Conservation (phyloP, 2,797 vertebrate genomes). For the Hippopotamyrus pictus region DNA sequence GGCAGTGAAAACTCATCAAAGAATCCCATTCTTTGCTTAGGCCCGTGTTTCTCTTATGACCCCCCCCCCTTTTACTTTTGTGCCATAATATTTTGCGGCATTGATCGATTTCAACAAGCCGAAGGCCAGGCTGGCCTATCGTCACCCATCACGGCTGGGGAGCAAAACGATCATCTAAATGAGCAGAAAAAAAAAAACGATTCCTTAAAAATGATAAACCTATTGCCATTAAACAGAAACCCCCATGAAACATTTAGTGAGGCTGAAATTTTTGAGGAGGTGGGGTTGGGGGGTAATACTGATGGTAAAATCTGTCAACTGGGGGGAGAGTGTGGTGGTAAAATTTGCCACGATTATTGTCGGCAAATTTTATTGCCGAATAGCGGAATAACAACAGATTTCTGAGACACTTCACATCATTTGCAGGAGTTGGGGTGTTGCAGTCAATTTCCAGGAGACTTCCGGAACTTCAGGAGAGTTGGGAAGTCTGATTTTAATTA, state of each 20-base stretch:
- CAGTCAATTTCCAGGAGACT: background rate
- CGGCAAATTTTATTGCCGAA: background rate
- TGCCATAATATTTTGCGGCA: background rate
- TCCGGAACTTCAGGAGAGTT: background rate
- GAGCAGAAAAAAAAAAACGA: background rate
- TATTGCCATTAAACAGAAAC: background rate
- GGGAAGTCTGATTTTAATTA: background rate
- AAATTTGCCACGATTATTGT: background rate
- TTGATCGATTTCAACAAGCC: background rate
- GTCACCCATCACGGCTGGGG: background rate
- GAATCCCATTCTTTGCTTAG: background rate
- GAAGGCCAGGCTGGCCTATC: background rate
- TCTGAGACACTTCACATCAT: background rate
- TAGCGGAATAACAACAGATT: background rate
- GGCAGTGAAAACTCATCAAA: background rate
- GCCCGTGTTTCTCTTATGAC: background rate
- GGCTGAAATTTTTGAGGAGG: background rate
- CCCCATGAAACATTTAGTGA: background rate
- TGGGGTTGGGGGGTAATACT: background rate
- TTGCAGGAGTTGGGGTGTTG: background rate
- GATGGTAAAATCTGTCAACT: background rate
- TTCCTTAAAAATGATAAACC: slow-evolving; percentile 1
- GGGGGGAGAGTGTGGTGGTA: background rate
- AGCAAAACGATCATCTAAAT: background rate
- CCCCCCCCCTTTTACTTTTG: background rate